phyloP scores from a whole-genome alignment of 2,888 invertebrate species.

The Nemurella pictetii region DNA sequence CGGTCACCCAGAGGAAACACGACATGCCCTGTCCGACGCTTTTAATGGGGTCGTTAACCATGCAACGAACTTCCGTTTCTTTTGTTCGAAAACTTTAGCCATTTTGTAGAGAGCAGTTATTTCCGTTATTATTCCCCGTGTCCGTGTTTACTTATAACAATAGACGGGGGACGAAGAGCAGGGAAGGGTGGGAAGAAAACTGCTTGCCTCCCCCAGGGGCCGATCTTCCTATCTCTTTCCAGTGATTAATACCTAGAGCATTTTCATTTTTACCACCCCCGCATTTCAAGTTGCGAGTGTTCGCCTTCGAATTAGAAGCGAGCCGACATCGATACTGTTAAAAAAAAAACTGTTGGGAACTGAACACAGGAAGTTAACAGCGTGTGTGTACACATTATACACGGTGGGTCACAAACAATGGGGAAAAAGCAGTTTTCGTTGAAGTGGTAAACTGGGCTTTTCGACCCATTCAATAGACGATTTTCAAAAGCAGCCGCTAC shows the following conservation, averaged over 20 bases:
- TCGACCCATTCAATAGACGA: neutral
- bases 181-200: neutral
- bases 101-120: slow-evolving; percentile 27
- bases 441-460: neutral
- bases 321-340: neutral
- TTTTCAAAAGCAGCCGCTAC: neutral
- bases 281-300: neutral
- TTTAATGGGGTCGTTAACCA: slow-evolving; percentile 23
- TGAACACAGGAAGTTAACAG: neutral
- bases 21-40: slow-evolving; percentile 19
- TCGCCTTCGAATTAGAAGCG: neutral
- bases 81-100: slow-evolving; percentile 27
- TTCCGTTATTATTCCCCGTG: slow-evolving; percentile 28
- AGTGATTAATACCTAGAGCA: slow-evolving; percentile 16
- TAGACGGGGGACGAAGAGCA: neutral
- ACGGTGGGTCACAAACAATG: neutral
- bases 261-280: neutral
- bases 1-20: neutral
- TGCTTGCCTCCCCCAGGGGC: neutral
- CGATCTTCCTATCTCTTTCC: neutral
- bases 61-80: slow-evolving; percentile 6
- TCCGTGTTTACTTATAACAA: slow-evolving; percentile 31
- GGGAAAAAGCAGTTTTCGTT: neutral
- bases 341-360: neutral
- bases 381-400: neutral